Evolutionary conservation across 2,113 vertebrate genomes (phyloP), one percentile per base, ranked within the genome.

Genomic region (Eulemur rufifrons): DNA sequence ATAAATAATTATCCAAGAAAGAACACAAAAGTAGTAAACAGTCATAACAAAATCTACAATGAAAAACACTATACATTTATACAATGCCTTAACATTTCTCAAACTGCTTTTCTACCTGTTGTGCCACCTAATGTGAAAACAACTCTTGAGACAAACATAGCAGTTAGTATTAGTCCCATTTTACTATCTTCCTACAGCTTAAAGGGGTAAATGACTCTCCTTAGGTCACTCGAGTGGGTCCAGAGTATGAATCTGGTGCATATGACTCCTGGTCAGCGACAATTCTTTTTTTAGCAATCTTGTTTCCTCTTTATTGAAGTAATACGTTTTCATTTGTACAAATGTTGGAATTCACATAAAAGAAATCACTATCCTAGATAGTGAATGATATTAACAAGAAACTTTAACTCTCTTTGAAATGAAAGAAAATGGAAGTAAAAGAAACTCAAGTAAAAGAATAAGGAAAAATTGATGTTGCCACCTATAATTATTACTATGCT

Each of bases 381-480:
- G 47, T 25, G 21, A 78, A 45, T 52, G 83, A 66, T 59, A 87
- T 59, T 84, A 76, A 83, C 10, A 81, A 77, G 39, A 96, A 85
- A 89, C 42, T 56, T 74, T 59, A 92, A 83, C 18, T 90, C 68
- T 78, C 34, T 73, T 78, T 83, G 37, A 84, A 78, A 73, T 86
- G 23, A 71, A 95, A 69, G 29, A 80, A 61, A 74, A 95, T n/a
- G 42, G 11, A 76, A 85, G 34, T 81, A 37, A 77, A 76, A 94
- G 17, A 68, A 71, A 61, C 6, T 63, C 54, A 71, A 63, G 37
- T 52, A 69, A 89, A 90, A 73, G 14, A 90, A 64, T 47, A 74
- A 66, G 69, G 7, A 95, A 81, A 93, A 34, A 47, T 76, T 89
- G 85, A 23, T 95, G 88, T 93, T 86, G 29, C 8, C 93, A 64